Conservation (phyloP, 1,140 invertebrate species). For the Cheumatopsyche charites region DNA sequence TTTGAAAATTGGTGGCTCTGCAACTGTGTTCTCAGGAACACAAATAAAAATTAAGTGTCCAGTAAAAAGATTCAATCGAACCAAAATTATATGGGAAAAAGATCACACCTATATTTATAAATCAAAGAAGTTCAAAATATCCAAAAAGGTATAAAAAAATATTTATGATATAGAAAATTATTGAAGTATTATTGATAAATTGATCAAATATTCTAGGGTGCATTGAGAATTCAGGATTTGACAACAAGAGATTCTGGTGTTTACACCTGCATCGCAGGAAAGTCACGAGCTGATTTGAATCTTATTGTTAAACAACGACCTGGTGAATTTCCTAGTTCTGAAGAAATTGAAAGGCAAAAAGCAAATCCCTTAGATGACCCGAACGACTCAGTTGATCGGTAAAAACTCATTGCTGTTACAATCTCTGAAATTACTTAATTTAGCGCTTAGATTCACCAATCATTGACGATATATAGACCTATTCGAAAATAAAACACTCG, state of each 20-base stretch:
- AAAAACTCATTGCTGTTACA: slow-evolving; percentile 10
- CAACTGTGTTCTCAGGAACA: slow-evolving; percentile 83
- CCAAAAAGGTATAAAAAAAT: slow-evolving; percentile 68
- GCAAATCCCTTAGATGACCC: slow-evolving; percentile 54
- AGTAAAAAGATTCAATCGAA: slow-evolving; percentile 79
- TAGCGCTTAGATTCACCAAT: background rate
- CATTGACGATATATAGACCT: background rate
- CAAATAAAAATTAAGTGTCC: slow-evolving; percentile 90
- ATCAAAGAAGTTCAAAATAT: slow-evolving; percentile 80
- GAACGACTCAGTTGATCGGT: slow-evolving; percentile 47
- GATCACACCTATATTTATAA: slow-evolving; percentile 75
- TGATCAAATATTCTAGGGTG: slow-evolving; percentile 61
- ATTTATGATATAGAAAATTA: background rate
- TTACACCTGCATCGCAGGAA: slow-evolving; percentile 82
- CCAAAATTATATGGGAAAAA: slow-evolving; percentile 83
- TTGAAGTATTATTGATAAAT: background rate
- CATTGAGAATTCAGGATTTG: slow-evolving; percentile 79
- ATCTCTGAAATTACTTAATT: slow-evolving; percentile 21
- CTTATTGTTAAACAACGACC: slow-evolving; percentile 76
- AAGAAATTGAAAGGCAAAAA: slow-evolving; percentile 69
- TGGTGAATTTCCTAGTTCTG: slow-evolving; percentile 77
- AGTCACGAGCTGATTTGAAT: slow-evolving; percentile 73
- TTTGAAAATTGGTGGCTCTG: slow-evolving; percentile 83
- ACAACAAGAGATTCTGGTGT: slow-evolving; percentile 77
- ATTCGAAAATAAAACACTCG: slow-evolving; percentile 2